Conservation (phyloP, 2,888 invertebrate species). For the Stenoptilia bipunctidactyla region DNA sequence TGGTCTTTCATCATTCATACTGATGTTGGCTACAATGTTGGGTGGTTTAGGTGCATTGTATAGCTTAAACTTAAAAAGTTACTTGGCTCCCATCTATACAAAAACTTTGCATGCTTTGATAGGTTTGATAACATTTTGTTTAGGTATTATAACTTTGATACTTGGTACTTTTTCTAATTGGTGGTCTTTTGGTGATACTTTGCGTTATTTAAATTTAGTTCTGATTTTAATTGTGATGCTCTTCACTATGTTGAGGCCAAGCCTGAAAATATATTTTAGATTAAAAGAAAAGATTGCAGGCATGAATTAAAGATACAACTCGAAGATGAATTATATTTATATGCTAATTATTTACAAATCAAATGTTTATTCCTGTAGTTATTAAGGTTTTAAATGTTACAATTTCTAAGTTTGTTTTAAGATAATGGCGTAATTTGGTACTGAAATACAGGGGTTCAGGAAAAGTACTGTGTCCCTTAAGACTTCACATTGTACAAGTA, state of each 20-base stretch:
- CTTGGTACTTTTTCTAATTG: conserved; percentile 49
- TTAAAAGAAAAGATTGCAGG: conserved; percentile 54
- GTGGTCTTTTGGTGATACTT: conserved; percentile 49
- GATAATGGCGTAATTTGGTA: too few species aligned
- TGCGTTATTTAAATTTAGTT: conserved; percentile 38
- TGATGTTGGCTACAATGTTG: conserved; percentile 46
- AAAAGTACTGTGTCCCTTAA: too few species aligned
- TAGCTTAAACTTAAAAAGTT: conserved; percentile 53
- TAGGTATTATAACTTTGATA: conserved; percentile 50
- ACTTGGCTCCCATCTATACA: conserved; percentile 54
- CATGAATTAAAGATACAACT: conserved; percentile 26
- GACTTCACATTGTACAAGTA: too few species aligned
- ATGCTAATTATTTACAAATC: too few species aligned
- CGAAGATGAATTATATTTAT: background rate
- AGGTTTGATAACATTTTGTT: conserved; percentile 46
- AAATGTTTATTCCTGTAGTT: too few species aligned
- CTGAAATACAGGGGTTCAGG: too few species aligned
- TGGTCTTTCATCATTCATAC: conserved; percentile 49
- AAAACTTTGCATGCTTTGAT: conserved; percentile 54
- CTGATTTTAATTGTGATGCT: conserved; percentile 44
- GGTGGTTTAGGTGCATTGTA: conserved; percentile 56
- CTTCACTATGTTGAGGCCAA: conserved; percentile 50
- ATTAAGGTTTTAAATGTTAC: too few species aligned
- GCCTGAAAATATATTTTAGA: conserved; percentile 57
- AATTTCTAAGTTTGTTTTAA: too few species aligned